Conservation (phyloP, 2,888 invertebrate species). For the Glyphotaelius pellucidus region DNA sequence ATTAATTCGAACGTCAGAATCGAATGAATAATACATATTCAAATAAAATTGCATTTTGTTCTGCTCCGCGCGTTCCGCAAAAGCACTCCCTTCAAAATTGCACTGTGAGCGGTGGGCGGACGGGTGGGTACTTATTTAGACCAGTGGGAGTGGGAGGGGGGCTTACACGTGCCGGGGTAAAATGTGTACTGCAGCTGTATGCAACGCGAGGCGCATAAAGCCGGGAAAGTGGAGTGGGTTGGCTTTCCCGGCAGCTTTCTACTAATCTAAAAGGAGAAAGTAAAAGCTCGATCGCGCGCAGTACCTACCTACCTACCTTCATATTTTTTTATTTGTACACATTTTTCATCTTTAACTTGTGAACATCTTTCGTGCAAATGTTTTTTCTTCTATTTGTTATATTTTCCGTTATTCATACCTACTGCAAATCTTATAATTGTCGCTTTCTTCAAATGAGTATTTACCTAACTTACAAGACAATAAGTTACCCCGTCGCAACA, state of each 20-base stretch:
- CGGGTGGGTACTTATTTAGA: slow-evolving; percentile 1
- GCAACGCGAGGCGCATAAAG: slow-evolving; percentile 12
- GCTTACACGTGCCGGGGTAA: slow-evolving; percentile 49
- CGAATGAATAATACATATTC: background rate
- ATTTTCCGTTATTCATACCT: no score
- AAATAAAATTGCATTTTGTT: slow-evolving; percentile 4
- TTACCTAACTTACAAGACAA: background rate
- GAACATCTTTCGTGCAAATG: background rate
- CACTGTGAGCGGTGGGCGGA: slow-evolving; percentile 22
- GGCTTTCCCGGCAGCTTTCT: background rate
- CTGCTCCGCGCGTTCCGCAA: slow-evolving; percentile 2
- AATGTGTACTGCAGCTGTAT: slow-evolving; percentile 50
- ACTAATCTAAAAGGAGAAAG: slow-evolving; percentile 4
- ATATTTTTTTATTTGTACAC: background rate
- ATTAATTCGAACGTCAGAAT: background rate
- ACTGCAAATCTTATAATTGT: background rate
- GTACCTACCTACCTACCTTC: background rate
- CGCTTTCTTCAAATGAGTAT: background rate
- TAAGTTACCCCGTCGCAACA: background rate
- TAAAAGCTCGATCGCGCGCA: background rate
- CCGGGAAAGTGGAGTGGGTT: slow-evolving; percentile 18
- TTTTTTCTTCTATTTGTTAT: background rate
- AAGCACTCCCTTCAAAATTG: slow-evolving; percentile 9
- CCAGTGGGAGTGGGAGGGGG: background rate
- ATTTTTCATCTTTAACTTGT: background rate